Percentiles rank a stretch among this genome's conserved stretches.
These are phyloP conservation scores for Ibidorhyncha struthersii DNA, from an alignment of 2,113 vertebrate genomes.

Conservation along the genomic window DNA sequence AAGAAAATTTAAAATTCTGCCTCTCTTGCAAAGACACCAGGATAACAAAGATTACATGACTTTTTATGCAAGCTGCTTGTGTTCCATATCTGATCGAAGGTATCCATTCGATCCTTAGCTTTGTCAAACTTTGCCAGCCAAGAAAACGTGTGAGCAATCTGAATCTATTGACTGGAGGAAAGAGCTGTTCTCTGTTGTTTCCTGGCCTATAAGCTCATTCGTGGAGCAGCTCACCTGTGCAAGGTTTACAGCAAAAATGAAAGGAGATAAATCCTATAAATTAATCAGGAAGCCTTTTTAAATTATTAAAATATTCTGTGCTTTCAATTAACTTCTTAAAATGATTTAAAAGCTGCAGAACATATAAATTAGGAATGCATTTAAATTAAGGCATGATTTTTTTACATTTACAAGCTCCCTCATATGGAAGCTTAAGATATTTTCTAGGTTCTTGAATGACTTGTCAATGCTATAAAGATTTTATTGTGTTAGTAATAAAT, in stretches of 20 bases:
- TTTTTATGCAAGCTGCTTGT: neutral
- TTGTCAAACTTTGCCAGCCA: neutral
- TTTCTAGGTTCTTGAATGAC: conserved; percentile 20
- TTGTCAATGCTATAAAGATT: conserved; percentile 49
- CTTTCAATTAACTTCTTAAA: conserved; percentile 49
- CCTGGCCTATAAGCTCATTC: neutral
- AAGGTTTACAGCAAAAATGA: conserved; percentile 15
- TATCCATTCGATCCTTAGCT: neutral
- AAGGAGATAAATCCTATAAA: neutral
- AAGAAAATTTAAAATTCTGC: neutral
- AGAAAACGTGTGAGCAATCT: neutral
- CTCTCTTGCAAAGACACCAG: neutral
- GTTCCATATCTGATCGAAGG: neutral
- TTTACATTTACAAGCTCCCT: conserved; percentile 42
- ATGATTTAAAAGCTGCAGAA: conserved; percentile 5
- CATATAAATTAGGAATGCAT: conserved; percentile 23
- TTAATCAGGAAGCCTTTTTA: conserved; percentile 21
- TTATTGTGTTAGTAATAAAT: conserved; percentile 62
- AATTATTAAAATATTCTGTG: conserved; percentile 39
- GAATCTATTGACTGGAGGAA: neutral
- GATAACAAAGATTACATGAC: neutral
- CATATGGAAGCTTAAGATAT: conserved; percentile 18
- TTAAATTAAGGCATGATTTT: conserved; percentile 60
- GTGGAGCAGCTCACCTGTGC: neutral
- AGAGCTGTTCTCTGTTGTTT: neutral